These are phyloP conservation scores for Coptotermes formosanus DNA, from an alignment of 1,140 invertebrate genomes.

Conservation along the genomic window DNA sequence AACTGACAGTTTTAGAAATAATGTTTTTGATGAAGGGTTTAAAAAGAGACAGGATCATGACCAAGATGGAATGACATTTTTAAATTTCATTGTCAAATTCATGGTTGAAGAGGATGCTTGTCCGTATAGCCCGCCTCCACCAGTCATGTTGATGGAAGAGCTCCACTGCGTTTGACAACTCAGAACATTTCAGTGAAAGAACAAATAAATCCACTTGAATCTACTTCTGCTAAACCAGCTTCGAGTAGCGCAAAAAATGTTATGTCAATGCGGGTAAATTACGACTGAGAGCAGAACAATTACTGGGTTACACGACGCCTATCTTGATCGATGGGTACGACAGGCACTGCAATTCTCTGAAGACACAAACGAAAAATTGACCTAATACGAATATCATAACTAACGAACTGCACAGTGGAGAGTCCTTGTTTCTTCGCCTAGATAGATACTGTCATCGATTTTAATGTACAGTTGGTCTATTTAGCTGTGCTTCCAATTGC, in stretches of 20 bases:
- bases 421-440: no score
- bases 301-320: no score
- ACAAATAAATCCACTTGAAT: background rate
- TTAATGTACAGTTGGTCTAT: no score
- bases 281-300: background rate
- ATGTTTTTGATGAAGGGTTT: background rate
- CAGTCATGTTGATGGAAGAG: slow-evolving; percentile 10
- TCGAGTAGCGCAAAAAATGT: background rate
- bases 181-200: background rate
- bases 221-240: background rate
- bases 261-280: background rate
- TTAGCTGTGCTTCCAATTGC: no score
- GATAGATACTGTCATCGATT: no score
- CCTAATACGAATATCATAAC: no score
- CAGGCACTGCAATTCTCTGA: no score
- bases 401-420: no score
- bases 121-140: background rate
- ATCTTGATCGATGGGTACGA: no score
- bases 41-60: background rate
- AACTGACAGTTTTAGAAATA: background rate
- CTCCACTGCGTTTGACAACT: background rate
- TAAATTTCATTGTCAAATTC: slow-evolving; percentile 7
- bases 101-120: background rate
- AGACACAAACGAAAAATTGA: no score
- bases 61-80: slow-evolving; percentile 1